Evolutionary conservation across 2,888 invertebrate genomes (phyloP), one percentile per base, ranked within the genome.

Genomic region (Allacma fusca): DNA sequence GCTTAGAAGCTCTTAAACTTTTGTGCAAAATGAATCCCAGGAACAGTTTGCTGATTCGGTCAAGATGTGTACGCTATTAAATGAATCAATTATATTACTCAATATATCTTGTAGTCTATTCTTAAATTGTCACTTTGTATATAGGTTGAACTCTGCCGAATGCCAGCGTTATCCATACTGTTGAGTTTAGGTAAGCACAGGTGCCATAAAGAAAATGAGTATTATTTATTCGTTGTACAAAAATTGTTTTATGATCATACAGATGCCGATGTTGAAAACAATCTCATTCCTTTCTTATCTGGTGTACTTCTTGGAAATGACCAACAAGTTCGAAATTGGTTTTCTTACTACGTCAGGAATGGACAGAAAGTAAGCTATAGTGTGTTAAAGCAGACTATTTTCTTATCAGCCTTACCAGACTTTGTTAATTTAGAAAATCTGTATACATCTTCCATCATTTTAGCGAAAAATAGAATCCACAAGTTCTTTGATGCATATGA

Each of bases 271-370:
- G 78, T 80, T n/a, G 81, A 80, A 64, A 81, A 80, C 78, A 91
- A 91, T 85, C 87, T 90, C 88, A 93, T 95, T 28, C 91, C 94
- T 1, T 96, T 95, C 87, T 91, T 97, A 79, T 95, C 96, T 62
- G 96, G 97, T 5, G 88, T 97, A 72, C 87, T 96, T 78, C 89
- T 98, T 65, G 96, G 97, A 21, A 95, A 93, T 85, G 97, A 97
- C 87, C 94, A 94, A 86, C 91, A 92, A 81, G 92, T 95, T 1
- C 90, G 97, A 85, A 93, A 92, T 75, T 98, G 97, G 97, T 96
- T 97, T 87, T 95, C 96, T 0, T 90, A 94, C 85, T 97, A 95
- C 85, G 91, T 97, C 68, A 91, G 96, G 77, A 94, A 93, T 83
- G 93, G 94, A 0, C 95, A 95, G 85, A 94, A 94, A 87, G 87